These are phyloP conservation scores for Leptopilina myrica DNA, from an alignment of 2,888 invertebrate genomes.

Conservation along the genomic window DNA sequence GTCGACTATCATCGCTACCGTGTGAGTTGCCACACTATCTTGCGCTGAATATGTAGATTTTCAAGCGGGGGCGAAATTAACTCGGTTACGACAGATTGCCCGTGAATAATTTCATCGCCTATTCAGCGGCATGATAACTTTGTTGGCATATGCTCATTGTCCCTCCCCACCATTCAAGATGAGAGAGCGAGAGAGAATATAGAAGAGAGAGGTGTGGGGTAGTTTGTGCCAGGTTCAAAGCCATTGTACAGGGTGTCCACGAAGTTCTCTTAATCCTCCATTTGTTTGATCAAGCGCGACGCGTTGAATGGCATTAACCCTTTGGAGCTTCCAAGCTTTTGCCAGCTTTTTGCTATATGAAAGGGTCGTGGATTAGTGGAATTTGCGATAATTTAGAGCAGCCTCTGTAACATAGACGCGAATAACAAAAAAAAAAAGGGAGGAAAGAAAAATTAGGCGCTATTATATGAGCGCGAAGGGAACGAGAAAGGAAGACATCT, in stretches of 20 bases:
- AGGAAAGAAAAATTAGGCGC: conserved; percentile 9
- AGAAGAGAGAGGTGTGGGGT: too few relatives aligned
- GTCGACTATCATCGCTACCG: conserved; percentile 55
- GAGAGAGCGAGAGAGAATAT: conserved; percentile 31
- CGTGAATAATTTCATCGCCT: conserved; percentile 73
- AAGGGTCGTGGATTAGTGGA: conserved; percentile 57
- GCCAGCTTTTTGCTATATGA: conserved; percentile 54
- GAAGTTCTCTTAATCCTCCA: conserved; percentile 61
- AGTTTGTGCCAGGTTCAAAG: conserved; percentile 10
- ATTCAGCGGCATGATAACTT: conserved; percentile 72
- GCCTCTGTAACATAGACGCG: conserved; percentile 41
- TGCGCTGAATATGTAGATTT: conserved; percentile 60
- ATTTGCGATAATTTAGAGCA: conserved; percentile 57
- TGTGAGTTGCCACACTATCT: conserved; percentile 49
- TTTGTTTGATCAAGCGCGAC: conserved; percentile 66
- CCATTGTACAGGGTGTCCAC: conserved; percentile 52
- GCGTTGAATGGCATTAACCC: conserved; percentile 61
- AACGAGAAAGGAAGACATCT: not conserved
- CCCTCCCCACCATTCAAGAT: conserved; percentile 57
- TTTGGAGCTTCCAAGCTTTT: conserved; percentile 55
- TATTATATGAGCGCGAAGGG: not conserved
- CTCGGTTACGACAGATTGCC: conserved; percentile 74
- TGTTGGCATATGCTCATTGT: conserved; percentile 72
- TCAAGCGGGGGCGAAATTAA: conserved; percentile 65
- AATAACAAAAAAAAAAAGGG: conserved; percentile 18